Evolutionary conservation across 2,113 vertebrate genomes (phyloP), one percentile per base, ranked within the genome.

Genomic region (Stigmatopora argus): DNA sequence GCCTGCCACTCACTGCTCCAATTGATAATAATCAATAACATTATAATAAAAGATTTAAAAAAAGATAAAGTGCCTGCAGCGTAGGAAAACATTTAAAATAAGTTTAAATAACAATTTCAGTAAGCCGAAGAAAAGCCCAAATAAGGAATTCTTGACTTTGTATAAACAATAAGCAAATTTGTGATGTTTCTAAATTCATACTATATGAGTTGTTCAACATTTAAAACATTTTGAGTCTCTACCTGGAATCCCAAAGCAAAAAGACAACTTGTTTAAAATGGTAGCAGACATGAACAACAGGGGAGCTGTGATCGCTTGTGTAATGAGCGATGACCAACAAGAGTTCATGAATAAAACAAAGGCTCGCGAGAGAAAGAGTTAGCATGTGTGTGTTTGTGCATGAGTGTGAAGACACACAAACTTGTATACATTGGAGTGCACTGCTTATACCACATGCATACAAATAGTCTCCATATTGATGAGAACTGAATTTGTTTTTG

Each of bases 341-440:
- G 58, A 61, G n/a, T 70, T 73, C 73, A 74, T 80, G 73, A 78
- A 79, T 81, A 73, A 79, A 81, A 74, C 78, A 72, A 57, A 66
- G 67, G 21, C 51, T 53, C 21, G 17, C 21, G 51, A 53, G 51
- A 53, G 51, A 53, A 53, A 53, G 19, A 53, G 55, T 48, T 26
- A 55, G 58, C 62, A 19, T 66, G 31, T 56, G 35, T 52, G 61
- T 45, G 26, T 66, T 46, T 26, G 41, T 4, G 10, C 11, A 41
- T 71, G 48, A 62, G 23, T 56, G 61, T 45, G 21, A 70, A 5
- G 4, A 65, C 31, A 12, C 72, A 67, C 19, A 64, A 70, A 74
- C 58, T 69, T 75, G 62, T 23, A 53, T 38, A 72, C 52, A 69
- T 61, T 57, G 41, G 62, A 61, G 60, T 41, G 31, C 59, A 3